Conservation (phyloP, 2,888 invertebrate species). For the Hyalella azteca region DNA sequence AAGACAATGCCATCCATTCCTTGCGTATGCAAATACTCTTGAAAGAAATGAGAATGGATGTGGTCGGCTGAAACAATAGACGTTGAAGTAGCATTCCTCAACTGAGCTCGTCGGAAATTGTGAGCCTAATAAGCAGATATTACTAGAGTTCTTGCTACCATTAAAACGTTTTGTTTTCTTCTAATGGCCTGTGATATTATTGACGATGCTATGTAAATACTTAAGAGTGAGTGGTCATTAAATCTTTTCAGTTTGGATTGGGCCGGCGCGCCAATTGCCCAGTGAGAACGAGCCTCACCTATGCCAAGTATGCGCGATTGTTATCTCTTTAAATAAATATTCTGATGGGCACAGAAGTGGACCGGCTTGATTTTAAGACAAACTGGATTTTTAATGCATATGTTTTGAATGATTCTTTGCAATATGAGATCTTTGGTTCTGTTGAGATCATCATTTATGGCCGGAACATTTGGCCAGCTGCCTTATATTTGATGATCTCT, state of each 20-base stretch:
- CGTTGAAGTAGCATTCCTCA: background rate
- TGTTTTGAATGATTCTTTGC: too few relatives aligned
- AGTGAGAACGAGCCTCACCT: conserved; percentile 1
- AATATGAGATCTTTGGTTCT: too few relatives aligned
- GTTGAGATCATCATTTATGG: too few relatives aligned
- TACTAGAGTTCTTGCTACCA: conserved; percentile 17
- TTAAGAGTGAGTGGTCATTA: background rate
- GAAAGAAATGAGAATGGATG: background rate
- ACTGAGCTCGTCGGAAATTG: background rate
- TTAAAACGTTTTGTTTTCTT: conserved; percentile 35
- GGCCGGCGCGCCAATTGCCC: background rate
- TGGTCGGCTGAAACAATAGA: background rate
- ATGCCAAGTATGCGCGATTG: background rate
- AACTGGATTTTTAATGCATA: too few relatives aligned
- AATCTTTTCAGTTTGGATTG: conserved; percentile 27
- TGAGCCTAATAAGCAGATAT: conserved; percentile 30
- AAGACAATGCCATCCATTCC: conserved; percentile 14
- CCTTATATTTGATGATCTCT: too few relatives aligned
- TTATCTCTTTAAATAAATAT: background rate
- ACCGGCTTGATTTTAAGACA: too few relatives aligned
- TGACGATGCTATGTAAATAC: conserved; percentile 34
- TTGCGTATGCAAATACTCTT: conserved; percentile 20
- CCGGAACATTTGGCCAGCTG: too few relatives aligned
- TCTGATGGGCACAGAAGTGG: too few relatives aligned
- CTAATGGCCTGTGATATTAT: conserved; percentile 36